These are phyloP conservation scores for Caenorhabditis inopinata DNA, from an alignment of 1,140 invertebrate genomes.

Conservation along the genomic window DNA sequence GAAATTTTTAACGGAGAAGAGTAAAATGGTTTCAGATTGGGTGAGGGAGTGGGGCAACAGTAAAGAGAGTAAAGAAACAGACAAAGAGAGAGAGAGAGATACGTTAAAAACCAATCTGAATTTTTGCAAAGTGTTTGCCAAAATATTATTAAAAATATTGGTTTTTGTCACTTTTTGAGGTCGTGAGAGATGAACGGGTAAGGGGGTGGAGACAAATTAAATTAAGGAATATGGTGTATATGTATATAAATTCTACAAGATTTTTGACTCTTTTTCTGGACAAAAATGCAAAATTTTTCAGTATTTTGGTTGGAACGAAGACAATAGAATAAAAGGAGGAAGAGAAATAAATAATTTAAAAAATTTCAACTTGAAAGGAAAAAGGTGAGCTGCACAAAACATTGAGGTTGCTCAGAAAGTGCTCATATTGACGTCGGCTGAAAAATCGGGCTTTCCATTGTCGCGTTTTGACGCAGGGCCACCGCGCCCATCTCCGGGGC, in stretches of 20 bases:
- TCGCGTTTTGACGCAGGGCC: conserved; percentile 64
- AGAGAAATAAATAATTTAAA: conserved; percentile 10
- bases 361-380: no score
- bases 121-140: not conserved
- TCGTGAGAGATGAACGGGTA: not conserved
- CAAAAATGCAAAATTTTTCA: no score
- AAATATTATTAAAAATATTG: not conserved
- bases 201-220: not conserved
- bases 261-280: not conserved
- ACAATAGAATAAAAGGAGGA: not conserved
- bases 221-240: not conserved
- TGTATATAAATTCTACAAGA: not conserved
- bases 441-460: conserved; percentile 44
- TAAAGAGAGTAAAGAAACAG: not conserved
- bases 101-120: conserved; percentile 4
- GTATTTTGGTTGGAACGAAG: no score
- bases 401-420: conserved; percentile 9
- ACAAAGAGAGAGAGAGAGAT: not conserved
- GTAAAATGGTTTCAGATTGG: not conserved
- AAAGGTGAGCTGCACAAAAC: not conserved
- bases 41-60: not conserved
- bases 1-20: not conserved
- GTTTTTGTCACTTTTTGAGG: conserved; percentile 19
- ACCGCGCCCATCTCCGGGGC: conserved; percentile 47
- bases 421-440: conserved; percentile 49